Evolutionary conservation across 1,140 invertebrate species (phyloP), one percentile per base, ranked within the genome.

Genomic region (Dreissena rostriformis): DNA sequence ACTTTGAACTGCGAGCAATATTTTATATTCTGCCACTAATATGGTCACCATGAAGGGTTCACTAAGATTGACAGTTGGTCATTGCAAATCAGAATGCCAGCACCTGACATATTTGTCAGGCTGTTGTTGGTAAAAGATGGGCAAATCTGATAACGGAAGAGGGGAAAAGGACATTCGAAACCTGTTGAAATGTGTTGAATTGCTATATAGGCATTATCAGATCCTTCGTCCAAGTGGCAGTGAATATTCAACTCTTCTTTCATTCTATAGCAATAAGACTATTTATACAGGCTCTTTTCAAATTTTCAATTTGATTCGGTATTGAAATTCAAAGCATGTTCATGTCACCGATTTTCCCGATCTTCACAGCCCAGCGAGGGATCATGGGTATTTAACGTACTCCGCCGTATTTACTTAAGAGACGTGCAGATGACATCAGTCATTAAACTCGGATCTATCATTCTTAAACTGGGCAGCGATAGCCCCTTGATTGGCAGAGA

Each of bases 401-500:
- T 81, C 71, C 68, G 73, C 53, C 29, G 71, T 81, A 81, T 81
- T 81, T 81, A 81, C 79, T 65, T 81, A 73, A 73, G 67, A 29
- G 61, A 79, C 79, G 49, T 49, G 63, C 55, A 72, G 53, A 73
- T 81, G 79, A 81, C 79, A 81, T 81, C 79, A 81, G 70, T 81
- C 79, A 81, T 81, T 81, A 81, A 73, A 81, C 53, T 63, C 55
- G 71, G 71, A 81, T 81, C 79, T 73, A 81, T 81, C 79, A 81
- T 81, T 68, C 68, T 81, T 72, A 81, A 73, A 81, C 53, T 55
- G 10, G 17, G 52, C 5, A 15, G 71, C 52, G 71, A 51, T 55
- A 72, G 49, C 14, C 61, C 12, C 26, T 52, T 81, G 79, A 81
- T 73, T 81, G 79, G 71, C 79, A 73, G 53, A 63, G 70, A 61